Conservation (phyloP, 2,888 invertebrate genomes). For the Rhamnusium bicolor region DNA sequence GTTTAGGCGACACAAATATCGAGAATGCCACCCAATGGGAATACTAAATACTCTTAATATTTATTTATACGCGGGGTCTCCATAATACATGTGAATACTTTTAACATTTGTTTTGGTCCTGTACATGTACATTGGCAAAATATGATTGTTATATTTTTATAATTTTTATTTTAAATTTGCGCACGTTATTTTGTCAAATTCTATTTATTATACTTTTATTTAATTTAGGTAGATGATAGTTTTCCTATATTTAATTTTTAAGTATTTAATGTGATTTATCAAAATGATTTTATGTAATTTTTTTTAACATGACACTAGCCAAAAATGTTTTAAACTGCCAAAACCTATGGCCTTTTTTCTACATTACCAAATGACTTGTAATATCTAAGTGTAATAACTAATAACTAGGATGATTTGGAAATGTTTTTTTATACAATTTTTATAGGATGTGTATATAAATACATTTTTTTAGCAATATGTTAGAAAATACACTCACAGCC, state of each 20-base stretch:
- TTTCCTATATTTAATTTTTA: slow-evolving; percentile 46
- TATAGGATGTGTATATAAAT: slow-evolving; percentile 31
- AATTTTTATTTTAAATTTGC: slow-evolving; percentile 45
- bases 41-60: slow-evolving; percentile 77
- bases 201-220: slow-evolving; percentile 55
- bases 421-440: slow-evolving; percentile 16
- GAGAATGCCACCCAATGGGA: slow-evolving; percentile 94
- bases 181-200: slow-evolving; percentile 52
- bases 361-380: slow-evolving; percentile 41
- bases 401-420: slow-evolving; percentile 12
- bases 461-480: slow-evolving; percentile 22
- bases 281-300: slow-evolving; percentile 43
- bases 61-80: slow-evolving; percentile 24
- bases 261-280: slow-evolving; percentile 49
- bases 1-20: slow-evolving; percentile 84
- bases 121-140: slow-evolving; percentile 36
- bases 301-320: slow-evolving; percentile 49
- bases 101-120: slow-evolving; percentile 31
- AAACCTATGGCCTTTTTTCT: slow-evolving; percentile 53
- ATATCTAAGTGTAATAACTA: slow-evolving; percentile 17
- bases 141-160: slow-evolving; percentile 45
- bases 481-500: slow-evolving; percentile 2
- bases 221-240: slow-evolving; percentile 45
- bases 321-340: slow-evolving; percentile 53
- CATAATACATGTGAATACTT: slow-evolving; percentile 24